Conservation (phyloP, 2,113 vertebrate genomes). For the Geococcyx californianus region DNA sequence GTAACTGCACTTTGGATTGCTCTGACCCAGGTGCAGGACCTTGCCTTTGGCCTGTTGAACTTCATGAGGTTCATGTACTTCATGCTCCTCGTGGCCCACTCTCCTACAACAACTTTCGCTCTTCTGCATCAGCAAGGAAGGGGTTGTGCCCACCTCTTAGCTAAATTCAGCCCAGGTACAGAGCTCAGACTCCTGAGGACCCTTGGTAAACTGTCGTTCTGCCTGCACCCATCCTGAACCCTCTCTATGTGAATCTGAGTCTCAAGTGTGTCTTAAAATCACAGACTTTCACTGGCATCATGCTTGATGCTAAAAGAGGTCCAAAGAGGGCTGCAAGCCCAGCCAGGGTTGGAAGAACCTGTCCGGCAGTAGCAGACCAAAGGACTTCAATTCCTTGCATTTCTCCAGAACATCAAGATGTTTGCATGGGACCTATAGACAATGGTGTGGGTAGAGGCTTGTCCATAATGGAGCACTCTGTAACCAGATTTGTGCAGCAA, state of each 20-base stretch:
- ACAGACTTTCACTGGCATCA: not conserved
- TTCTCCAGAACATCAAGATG: not conserved
- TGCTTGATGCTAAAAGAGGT: not conserved
- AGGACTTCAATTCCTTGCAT: not conserved
- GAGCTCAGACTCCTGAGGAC: not conserved
- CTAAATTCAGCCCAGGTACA: not conserved
- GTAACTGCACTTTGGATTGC: too few species aligned
- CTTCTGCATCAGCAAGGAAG: not conserved
- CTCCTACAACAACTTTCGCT: not conserved
- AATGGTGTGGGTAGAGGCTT: not conserved
- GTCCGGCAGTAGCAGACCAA: not conserved
- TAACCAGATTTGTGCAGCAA: not conserved
- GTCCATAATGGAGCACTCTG: fast-evolving
- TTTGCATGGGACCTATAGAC: fast-evolving
- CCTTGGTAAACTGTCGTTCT: not conserved
- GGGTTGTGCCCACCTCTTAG: not conserved
- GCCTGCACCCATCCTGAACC: not conserved
- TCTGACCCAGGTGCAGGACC: too few species aligned
- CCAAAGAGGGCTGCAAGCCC: not conserved
- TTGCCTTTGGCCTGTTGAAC: too few species aligned
- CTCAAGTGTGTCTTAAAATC: not conserved
- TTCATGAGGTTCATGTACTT: too few species aligned
- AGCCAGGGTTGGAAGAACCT: not conserved
- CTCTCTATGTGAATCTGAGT: not conserved
- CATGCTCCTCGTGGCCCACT: not conserved